A percentile compares a stretch with the other conserved stretches of the same genome.
Conservation (phyloP, 2,797 vertebrate species). For the Dryobates pubescens region DNA sequence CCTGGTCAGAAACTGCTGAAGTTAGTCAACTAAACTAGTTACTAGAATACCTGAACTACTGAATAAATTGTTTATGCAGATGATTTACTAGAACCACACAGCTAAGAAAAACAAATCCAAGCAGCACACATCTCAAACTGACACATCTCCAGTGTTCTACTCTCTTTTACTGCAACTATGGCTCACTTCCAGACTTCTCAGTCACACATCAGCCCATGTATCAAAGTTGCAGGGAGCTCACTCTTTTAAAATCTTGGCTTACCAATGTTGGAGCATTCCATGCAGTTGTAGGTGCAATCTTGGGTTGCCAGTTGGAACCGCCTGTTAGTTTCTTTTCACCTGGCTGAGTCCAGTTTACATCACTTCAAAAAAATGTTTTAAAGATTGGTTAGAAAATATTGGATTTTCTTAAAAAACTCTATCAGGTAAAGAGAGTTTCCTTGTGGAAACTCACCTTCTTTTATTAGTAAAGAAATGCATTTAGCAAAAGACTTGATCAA, state of each 20-base stretch:
- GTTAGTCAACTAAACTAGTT: background rate
- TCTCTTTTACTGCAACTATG: background rate
- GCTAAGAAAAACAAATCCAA: background rate
- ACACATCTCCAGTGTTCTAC: background rate
- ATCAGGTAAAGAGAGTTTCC: background rate
- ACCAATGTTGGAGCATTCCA: constrained; percentile 96
- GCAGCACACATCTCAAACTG: background rate
- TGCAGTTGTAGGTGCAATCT: constrained; percentile 91
- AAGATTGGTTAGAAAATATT: constrained; percentile 25
- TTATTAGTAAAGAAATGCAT: background rate
- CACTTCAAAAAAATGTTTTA: constrained; percentile 79
- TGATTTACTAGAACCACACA: background rate
- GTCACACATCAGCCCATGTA: background rate
- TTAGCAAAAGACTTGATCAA: background rate
- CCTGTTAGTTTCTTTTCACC: constrained; percentile 95
- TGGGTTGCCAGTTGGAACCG: constrained; percentile 96
- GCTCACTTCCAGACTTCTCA: background rate
- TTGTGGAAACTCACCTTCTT: background rate
- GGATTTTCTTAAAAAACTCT: background rate
- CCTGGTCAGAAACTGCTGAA: background rate
- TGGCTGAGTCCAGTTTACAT: constrained; percentile 96
- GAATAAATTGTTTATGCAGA: background rate
- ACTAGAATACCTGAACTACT: background rate
- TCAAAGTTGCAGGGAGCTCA: background rate
- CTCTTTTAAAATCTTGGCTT: constrained; percentile 61